Percentiles rank a stretch among this genome's conserved stretches.
phyloP scores from a whole-genome alignment of 2,888 invertebrate genomes.

The Orchesella flavescens region DNA sequence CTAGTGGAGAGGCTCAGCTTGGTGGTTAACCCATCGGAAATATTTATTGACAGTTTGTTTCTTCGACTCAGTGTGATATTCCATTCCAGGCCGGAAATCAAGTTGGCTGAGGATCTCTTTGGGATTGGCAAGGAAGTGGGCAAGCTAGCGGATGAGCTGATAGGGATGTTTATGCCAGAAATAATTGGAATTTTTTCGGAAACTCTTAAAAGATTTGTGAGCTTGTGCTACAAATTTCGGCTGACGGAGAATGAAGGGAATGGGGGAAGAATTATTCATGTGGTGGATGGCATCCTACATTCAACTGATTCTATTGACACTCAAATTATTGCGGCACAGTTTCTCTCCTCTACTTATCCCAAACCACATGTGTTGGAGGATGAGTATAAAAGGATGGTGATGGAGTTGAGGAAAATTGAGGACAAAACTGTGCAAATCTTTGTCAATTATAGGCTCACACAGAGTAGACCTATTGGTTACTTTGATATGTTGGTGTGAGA shows the following conservation, averaged over 20 bases:
- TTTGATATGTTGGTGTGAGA: constrained; percentile 64
- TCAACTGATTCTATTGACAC: constrained; percentile 64
- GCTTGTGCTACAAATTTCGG: constrained; percentile 60
- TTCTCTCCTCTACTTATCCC: constrained; percentile 58
- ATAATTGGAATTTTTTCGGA: constrained; percentile 64
- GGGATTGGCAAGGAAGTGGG: constrained; percentile 63
- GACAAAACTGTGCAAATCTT: constrained; percentile 64
- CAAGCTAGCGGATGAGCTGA: constrained; percentile 56
- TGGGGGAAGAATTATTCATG: constrained; percentile 62
- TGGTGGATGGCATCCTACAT: constrained; percentile 64
- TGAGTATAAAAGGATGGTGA: constrained; percentile 58
- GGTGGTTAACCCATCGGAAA: constrained; percentile 58
- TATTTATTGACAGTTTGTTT: constrained; percentile 65
- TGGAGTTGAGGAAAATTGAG: constrained; percentile 46
- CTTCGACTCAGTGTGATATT: constrained; percentile 63
- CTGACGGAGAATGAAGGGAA: constrained; percentile 56
- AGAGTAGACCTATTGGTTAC: constrained; percentile 58
- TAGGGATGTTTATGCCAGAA: constrained; percentile 53
- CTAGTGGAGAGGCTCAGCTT: constrained; percentile 32
- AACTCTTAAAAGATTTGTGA: constrained; percentile 63
- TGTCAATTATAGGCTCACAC: constrained; percentile 63
- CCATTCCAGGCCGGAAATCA: constrained; percentile 59
- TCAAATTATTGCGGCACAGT: constrained; percentile 63
- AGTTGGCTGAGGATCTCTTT: constrained; percentile 48
- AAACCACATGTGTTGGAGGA: constrained; percentile 59